These are phyloP conservation scores for Bombus superbus DNA, from an alignment of 1,140 invertebrate genomes.

Conservation along the genomic window DNA sequence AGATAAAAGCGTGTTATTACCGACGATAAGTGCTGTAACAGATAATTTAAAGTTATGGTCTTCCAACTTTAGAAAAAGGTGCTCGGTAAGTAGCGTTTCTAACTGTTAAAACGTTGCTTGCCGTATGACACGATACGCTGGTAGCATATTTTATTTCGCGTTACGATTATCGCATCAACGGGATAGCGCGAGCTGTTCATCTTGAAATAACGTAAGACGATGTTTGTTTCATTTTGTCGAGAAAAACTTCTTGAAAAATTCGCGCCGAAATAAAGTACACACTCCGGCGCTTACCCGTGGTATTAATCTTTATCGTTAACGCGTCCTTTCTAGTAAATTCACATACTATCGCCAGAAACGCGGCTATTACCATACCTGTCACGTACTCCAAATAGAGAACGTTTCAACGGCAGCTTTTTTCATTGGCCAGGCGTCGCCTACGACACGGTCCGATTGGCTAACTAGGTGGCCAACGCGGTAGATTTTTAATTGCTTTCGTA, in stretches of 20 bases:
- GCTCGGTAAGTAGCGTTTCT: neutral
- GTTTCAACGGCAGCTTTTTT: slow-evolving; percentile 51
- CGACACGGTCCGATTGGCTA: slow-evolving; percentile 72
- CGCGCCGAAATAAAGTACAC: no score
- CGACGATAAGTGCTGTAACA: neutral
- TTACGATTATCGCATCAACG: no score
- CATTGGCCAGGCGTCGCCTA: slow-evolving; percentile 62
- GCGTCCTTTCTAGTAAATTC: neutral
- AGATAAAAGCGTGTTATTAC: neutral
- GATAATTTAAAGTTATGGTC: neutral
- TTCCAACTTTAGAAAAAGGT: neutral
- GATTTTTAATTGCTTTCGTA: slow-evolving; percentile 68
- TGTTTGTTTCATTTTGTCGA: no score
- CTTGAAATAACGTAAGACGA: no score
- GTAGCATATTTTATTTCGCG: neutral
- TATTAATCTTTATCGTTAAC: no score
- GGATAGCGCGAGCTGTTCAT: no score
- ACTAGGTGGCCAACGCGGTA: slow-evolving; percentile 60
- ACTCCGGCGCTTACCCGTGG: no score
- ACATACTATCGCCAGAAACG: rapidly evolving
- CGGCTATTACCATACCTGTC: neutral
- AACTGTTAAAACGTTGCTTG: neutral
- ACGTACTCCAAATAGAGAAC: neutral
- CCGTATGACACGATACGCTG: neutral
- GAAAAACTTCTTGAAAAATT: no score